Evolutionary conservation across 2,888 invertebrate genomes (phyloP).

Genomic region (Brachyptera risi): DNA sequence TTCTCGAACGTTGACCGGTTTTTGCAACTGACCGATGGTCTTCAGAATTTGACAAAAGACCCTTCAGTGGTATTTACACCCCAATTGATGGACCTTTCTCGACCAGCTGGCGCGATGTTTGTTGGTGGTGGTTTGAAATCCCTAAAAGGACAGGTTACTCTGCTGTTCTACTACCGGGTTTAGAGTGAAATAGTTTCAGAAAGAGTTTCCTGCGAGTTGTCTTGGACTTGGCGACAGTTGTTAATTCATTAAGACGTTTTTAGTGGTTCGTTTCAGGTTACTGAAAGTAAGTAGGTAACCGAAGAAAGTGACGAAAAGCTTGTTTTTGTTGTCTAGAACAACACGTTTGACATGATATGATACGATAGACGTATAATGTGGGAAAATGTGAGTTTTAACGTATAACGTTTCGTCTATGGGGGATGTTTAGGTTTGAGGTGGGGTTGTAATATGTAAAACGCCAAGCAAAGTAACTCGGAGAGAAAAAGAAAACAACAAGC

Average conservation of each 20-base stretch:
- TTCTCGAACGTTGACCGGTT: conserved; percentile 9
- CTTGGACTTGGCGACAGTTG: conserved; percentile 11
- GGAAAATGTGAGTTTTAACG: too few relatives aligned
- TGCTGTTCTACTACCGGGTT: background rate
- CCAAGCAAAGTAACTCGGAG: too few relatives aligned
- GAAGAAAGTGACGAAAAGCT: too few relatives aligned
- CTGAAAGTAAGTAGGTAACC: too few relatives aligned
- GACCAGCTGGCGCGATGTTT: background rate
- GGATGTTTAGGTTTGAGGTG: too few relatives aligned
- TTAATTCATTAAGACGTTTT: conserved; percentile 4
- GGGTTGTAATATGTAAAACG: too few relatives aligned
- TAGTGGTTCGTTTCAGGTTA: too few relatives aligned
- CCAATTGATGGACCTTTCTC: conserved; percentile 8
- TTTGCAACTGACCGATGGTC: conserved; percentile 11
- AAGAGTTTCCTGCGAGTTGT: background rate
- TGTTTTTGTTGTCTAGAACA: too few relatives aligned
- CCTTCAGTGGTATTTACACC: conserved; percentile 12
- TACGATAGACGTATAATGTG: too few relatives aligned
- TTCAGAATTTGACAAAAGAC: conserved; percentile 20
- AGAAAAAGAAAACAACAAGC: too few relatives aligned
- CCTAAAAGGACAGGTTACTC: background rate
- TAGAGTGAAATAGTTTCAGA: background rate
- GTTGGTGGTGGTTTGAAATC: background rate
- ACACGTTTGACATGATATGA: too few relatives aligned
- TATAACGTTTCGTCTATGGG: too few relatives aligned